These are phyloP conservation scores for Drosophila athabasca DNA, from an alignment of 1,140 invertebrate species.

Conservation along the genomic window DNA sequence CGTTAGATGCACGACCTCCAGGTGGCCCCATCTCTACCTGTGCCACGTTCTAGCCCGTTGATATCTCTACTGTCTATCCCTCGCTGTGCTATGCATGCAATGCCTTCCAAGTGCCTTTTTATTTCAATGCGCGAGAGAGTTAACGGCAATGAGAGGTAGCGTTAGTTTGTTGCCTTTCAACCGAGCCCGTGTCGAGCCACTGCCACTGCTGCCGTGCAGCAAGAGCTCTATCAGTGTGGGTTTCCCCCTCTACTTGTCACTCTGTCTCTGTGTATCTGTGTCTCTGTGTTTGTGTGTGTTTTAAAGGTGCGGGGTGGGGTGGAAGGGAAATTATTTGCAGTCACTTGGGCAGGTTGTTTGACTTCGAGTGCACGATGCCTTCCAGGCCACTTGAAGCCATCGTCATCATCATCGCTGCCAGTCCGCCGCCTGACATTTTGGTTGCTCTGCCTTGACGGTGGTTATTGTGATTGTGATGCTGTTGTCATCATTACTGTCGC, in stretches of 20 bases:
- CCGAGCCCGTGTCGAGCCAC: conserved; percentile 11
- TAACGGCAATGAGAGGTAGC: conserved; percentile 46
- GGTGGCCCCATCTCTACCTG: conserved; percentile 31
- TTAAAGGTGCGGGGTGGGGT: background rate
- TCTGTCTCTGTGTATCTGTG: background rate
- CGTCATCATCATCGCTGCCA: conserved; percentile 10
- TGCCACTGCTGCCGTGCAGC: conserved; percentile 16
- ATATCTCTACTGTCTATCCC: background rate
- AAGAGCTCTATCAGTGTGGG: conserved; percentile 22
- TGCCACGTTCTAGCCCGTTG: no score
- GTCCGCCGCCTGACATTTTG: conserved; percentile 43
- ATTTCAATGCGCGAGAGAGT: conserved; percentile 54
- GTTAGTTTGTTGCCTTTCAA: conserved; percentile 50
- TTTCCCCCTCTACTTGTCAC: background rate
- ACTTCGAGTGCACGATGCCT: conserved; percentile 29
- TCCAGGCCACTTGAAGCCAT: conserved; percentile 50
- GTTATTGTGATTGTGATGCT: conserved; percentile 49
- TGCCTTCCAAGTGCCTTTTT: conserved; percentile 65
- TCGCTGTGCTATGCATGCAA: conserved; percentile 29
- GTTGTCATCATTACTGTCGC: conserved; percentile 56
- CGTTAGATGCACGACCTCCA: conserved; percentile 19
- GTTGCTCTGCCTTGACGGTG: conserved; percentile 50
- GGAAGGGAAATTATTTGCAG: conserved; percentile 61
- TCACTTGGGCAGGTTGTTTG: conserved; percentile 59
- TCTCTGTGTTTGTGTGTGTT: conserved; percentile 8